These are phyloP conservation scores for Pluvianellus socialis DNA, from an alignment of 2,113 vertebrate genomes.

Conservation along the genomic window DNA sequence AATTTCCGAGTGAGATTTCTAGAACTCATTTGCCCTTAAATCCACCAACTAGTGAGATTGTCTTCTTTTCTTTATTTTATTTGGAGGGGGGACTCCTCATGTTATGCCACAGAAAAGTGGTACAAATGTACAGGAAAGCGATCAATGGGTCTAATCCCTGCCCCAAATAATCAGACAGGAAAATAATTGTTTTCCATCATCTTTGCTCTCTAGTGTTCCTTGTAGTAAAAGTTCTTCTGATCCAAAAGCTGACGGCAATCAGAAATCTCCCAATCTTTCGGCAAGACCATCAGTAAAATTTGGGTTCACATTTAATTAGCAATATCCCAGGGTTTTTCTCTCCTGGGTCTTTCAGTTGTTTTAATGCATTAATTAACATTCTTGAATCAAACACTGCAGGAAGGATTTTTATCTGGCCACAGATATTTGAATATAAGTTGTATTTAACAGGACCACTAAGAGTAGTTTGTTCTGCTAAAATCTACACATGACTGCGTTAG, in stretches of 20 bases:
- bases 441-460: background rate
- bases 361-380: background rate
- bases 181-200: background rate
- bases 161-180: background rate
- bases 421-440: background rate
- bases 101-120: background rate
- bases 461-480: background rate
- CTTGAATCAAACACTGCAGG: background rate
- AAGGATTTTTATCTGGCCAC: background rate
- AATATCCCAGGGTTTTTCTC: background rate
- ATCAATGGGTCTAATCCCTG: background rate
- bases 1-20: background rate
- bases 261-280: background rate
- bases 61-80: background rate
- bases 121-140: background rate
- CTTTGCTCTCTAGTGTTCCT: background rate
- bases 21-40: background rate
- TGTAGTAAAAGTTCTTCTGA: background rate
- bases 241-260: background rate
- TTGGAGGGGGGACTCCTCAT: background rate
- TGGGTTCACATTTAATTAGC: conserved; percentile 10
- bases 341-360: background rate
- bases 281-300: background rate
- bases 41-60: background rate
- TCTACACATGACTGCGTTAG: background rate